phyloP scores from a whole-genome alignment of 2,888 invertebrate species.

The Julus scanicus region DNA sequence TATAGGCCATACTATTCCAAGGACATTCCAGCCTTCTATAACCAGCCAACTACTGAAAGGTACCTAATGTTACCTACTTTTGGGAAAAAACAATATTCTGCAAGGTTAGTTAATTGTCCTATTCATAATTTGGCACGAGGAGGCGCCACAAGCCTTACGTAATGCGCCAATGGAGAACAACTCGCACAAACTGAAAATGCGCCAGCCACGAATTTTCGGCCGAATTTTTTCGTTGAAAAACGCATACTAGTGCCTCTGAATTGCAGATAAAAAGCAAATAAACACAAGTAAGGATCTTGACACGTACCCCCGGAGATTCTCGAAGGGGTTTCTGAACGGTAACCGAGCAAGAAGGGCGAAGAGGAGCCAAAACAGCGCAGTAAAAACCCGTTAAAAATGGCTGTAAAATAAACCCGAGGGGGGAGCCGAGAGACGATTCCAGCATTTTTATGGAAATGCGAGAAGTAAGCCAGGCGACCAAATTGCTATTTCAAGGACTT shows the following conservation, averaged over 20 bases:
- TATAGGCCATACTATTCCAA: too few relatives aligned
- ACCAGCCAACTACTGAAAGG: too few relatives aligned
- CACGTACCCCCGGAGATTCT: not conserved
- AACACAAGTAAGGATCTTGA: slow-evolving; percentile 24
- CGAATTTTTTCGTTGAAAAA: too few relatives aligned
- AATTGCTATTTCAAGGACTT: not conserved
- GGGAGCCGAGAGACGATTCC: not conserved
- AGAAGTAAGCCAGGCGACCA: slow-evolving; percentile 33
- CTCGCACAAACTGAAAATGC: too few relatives aligned
- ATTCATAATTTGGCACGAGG: too few relatives aligned
- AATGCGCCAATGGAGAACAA: too few relatives aligned
- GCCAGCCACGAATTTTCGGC: too few relatives aligned
- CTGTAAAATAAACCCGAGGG: not conserved
- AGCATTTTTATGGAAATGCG: slow-evolving; percentile 13
- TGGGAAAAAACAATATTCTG: too few relatives aligned
- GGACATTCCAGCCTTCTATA: too few relatives aligned
- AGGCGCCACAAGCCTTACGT: too few relatives aligned
- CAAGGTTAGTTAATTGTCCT: too few relatives aligned
- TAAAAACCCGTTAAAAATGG: slow-evolving; percentile 2
- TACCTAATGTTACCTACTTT: too few relatives aligned
- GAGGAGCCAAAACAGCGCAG: not conserved
- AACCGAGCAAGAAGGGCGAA: not conserved
- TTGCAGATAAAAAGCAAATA: not conserved
- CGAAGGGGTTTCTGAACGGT: slow-evolving; percentile 30
- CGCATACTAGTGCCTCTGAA: not conserved